Evolutionary conservation across 2,888 invertebrate genomes (phyloP), one percentile per base, ranked within the genome.

Genomic region (Mechanitis messenoides): DNA sequence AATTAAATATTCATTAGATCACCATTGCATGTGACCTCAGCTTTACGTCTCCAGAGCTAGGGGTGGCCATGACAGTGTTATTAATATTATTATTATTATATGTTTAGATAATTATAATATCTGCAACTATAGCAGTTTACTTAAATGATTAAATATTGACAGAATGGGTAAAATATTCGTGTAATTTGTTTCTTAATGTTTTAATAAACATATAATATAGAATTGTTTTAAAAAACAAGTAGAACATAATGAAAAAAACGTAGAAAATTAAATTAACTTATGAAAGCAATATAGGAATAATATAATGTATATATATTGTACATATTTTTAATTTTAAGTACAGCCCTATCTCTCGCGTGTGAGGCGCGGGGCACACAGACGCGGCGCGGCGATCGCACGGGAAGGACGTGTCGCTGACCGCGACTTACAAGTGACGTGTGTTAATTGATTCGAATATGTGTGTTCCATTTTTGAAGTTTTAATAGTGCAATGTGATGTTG

Each of bases 371-470:
- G 50, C 78, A 83, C 76, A 83, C 85, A 87, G 86, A 86, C 74
- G 83, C 81, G 79, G 74, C 67, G 71, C 73, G 76, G 78, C 83
- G 81, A 81, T 78, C 80, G 69, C 68, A 73, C 76, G 81, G 76
- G 72, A 78, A 77, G 87, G 85, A 78, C 76, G 87, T 71, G 79
- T 77, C 74, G 83, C 81, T 78, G 74, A 67, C 71, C 73, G 76
- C 77, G 82, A 81, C 81, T 78, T 80, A 69, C 67, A 74, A 76
- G 81, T 76, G 72, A 78, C 78, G 87, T 85, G 78, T 76, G 87
- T 71, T 79, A 77, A 57, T 53, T 57, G 53, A 61, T 62, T 60
- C 55, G 73, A 74, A 42, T 42, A 42, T 70, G 71, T 68, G 74
- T 76, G 72, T 74, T 72, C 72, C 72, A 72, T 68, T 64, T 63